Base-by-base conservation (phyloP, 2,113 vertebrate species). In the Upupa epops region DNA sequence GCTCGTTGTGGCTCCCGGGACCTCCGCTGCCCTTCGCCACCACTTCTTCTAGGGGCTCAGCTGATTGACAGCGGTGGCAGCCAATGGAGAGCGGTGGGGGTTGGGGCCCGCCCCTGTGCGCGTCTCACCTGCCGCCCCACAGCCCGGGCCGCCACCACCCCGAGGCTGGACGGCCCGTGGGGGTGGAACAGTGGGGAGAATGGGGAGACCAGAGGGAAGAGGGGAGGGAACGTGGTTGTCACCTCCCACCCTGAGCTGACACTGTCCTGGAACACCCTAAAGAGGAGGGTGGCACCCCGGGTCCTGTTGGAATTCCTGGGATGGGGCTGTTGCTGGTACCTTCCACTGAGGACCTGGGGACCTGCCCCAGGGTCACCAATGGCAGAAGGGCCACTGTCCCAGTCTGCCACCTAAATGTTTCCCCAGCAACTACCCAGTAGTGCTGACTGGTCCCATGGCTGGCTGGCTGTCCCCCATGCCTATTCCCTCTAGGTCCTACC, bases 181-280 rank as follows among this genome's bases (percentile, higher is more conserved):
- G 7, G 72, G 9, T 9, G 17, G 6, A 26, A 5, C 17, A 5
- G 29, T 16, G 13, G 7, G 24, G 31, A 3, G 8, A 13, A 16
- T 3, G 21, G 17, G 16, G 37, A 34, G 18, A 7, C 13, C 3
- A 6, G 36, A 20, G n/a, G 40, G 10, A 3, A 7, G 5, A 4
- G 64, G n/a, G 40, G 40, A 42, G n/a, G n/a, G 40, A 42, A 42
- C 40, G 15, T 11, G 40, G 40, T 7, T 7, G 14, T 37, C 49
- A 17, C 8, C 26, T 21, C 24, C 18, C 3, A 48, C 17, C 46
- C 46, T 42, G 3, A 11, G 40, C 14, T 28, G 40, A 29, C 18
- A 1, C 40, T 21, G 3, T 31, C 32, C 24, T 12, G 3, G 25
- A 16, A 25, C 36, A 48, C 40, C 49, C 24, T 14, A 3, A 49